A percentile compares a stretch with the other conserved stretches of the same genome.
phyloP scores from a whole-genome alignment of 53 echinoderm and acorn worm genomes.

The Temnopleurus reevesii region DNA sequence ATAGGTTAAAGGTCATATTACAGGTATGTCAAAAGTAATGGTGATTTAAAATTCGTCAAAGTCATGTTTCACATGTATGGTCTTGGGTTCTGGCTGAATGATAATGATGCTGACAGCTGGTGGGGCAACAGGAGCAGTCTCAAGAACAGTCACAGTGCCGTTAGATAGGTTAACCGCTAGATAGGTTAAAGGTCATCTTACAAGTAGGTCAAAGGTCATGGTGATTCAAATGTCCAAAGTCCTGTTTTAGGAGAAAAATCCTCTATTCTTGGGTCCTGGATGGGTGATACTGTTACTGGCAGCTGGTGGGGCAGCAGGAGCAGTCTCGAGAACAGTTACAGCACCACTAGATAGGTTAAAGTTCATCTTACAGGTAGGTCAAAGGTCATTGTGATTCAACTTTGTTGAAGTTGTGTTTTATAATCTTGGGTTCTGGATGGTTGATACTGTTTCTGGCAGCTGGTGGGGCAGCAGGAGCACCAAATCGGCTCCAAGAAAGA shows the following conservation, averaged over 20 bases:
- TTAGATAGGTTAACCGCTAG: conserved; percentile 95
- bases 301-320: conserved; percentile 94
- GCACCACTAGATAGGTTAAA: conserved; percentile 98
- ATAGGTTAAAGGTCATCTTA: conserved; percentile 97
- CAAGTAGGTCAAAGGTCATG: conserved; percentile 70
- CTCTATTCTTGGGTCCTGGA: too few species aligned
- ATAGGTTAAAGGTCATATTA: conserved; percentile 94
- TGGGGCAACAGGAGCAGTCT: conserved; percentile 94
- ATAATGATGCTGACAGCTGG: conserved; percentile 92
- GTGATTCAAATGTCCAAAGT: neutral
- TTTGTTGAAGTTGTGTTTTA: too few species aligned
- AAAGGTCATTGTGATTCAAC: neutral
- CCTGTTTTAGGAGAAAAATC: neutral
- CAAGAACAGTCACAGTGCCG: conserved; percentile 94
- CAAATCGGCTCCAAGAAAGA: too few species aligned
- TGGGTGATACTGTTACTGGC: too few species aligned
- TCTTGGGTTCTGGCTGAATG: too few species aligned
- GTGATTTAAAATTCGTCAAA: too few species aligned
- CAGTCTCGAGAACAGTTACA: conserved; percentile 94
- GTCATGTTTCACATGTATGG: neutral
- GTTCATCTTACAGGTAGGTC: conserved; percentile 92
- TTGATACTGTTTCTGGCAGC: too few species aligned
- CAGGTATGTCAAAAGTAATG: conserved; percentile 69
- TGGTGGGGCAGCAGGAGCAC: too few species aligned
- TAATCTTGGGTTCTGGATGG: too few species aligned